These are phyloP conservation scores for Hyaena hyaena DNA, from an alignment of 2,113 vertebrate species.

Conservation along the genomic window DNA sequence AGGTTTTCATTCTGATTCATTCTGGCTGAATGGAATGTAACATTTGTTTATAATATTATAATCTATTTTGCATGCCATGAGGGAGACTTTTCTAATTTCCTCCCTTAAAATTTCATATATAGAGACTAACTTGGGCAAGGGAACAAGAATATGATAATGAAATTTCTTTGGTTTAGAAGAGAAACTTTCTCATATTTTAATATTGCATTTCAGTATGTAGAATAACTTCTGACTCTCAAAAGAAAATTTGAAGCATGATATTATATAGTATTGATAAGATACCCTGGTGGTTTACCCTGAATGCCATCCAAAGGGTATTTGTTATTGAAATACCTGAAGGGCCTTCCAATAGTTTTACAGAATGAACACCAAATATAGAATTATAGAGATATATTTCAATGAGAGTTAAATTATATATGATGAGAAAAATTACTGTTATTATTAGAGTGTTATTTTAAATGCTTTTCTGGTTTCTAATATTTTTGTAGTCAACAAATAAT, in stretches of 20 bases:
- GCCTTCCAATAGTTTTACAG: not conserved
- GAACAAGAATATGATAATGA: not conserved
- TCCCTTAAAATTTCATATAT: not conserved
- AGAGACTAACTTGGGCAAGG: not conserved
- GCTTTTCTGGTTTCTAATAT: not conserved
- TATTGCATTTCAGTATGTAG: not conserved
- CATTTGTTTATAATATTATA: slow-evolving; percentile 15
- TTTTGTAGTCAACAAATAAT: not conserved
- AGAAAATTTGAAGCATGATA: not conserved
- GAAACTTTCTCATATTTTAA: slow-evolving; percentile 19
- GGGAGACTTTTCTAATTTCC: not conserved
- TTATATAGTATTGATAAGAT: not conserved
- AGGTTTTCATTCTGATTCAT: not conserved
- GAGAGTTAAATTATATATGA: not conserved
- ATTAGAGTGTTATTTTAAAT: not conserved
- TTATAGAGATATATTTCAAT: not conserved
- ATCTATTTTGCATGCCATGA: slow-evolving; percentile 33
- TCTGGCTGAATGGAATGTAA: not conserved
- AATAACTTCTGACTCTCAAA: not conserved
- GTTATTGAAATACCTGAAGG: not conserved
- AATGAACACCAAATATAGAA: not conserved
- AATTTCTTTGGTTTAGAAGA: slow-evolving; percentile 18
- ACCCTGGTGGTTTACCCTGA: not conserved
- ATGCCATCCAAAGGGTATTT: slow-evolving; percentile 14
- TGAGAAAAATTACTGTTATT: not conserved